Evolutionary conservation across 64 coral and sea anemone genomes (phyloP).

Genomic region (Dendrophyllia cribrosa): DNA sequence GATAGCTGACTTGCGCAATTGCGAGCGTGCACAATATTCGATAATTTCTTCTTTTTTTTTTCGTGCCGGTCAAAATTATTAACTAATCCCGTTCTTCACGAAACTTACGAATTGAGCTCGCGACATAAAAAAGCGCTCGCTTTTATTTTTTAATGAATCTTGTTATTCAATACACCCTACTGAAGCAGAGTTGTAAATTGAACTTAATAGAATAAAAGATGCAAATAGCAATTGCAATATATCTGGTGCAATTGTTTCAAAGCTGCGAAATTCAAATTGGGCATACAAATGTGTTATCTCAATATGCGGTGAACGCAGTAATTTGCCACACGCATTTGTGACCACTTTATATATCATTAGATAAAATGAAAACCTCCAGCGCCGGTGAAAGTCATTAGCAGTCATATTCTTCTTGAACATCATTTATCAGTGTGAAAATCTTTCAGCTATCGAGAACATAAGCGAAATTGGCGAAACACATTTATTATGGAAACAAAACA

Average conservation of each 20-base stretch:
- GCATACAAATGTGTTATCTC: slow-evolving; percentile 2
- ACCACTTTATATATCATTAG: slow-evolving; percentile 13
- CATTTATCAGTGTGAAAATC: slow-evolving; percentile 35
- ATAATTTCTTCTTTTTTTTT: too few species aligned
- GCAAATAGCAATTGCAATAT: background rate
- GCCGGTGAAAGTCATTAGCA: slow-evolving; percentile 27
- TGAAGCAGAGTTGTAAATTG: background rate
- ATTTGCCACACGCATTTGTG: background rate
- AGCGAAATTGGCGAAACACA: slow-evolving; percentile 21
- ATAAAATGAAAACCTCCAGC: slow-evolving; percentile 16
- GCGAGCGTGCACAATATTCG: too few species aligned
- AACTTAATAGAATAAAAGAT: background rate
- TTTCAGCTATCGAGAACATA: slow-evolving; percentile 1
- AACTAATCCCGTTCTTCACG: too few species aligned
- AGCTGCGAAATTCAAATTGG: slow-evolving; percentile 41
- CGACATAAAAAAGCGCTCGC: background rate
- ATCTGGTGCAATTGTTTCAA: slow-evolving; percentile 13
- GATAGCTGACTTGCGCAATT: too few species aligned
- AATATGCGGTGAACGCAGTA: background rate
- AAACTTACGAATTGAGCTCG: too few species aligned
- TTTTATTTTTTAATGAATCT: background rate
- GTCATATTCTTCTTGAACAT: background rate
- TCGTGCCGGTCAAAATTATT: too few species aligned
- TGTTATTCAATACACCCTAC: background rate
- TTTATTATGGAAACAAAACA: slow-evolving; percentile 26